Conservation (phyloP, 2,797 vertebrate species). For the Malurus splendens region DNA sequence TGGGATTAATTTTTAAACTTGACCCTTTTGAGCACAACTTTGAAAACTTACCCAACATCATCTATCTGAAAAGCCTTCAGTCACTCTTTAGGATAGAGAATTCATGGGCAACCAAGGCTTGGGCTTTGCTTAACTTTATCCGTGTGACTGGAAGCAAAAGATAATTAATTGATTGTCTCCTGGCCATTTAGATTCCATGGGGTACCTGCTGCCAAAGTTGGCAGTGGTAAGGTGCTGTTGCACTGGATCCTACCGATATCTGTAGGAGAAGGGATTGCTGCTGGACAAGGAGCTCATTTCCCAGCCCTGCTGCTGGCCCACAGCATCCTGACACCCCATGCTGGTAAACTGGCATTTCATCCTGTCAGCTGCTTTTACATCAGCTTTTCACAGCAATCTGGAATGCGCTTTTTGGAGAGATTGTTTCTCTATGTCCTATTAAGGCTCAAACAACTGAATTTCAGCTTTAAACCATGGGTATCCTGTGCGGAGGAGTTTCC, state of each 20-base stretch:
- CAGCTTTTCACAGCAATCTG: not conserved
- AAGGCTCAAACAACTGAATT: not conserved
- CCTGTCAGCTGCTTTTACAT: not conserved
- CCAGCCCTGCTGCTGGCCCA: not conserved
- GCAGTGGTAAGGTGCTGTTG: not conserved
- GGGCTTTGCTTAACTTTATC: not conserved
- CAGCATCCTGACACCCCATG: not conserved
- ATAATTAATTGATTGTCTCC: not conserved
- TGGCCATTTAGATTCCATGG: not conserved
- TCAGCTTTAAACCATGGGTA: not conserved
- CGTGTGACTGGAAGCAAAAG: not conserved
- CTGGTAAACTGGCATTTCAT: not conserved
- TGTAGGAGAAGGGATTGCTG: not conserved
- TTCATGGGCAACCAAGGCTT: not conserved
- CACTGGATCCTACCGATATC: not conserved
- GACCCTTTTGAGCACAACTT: not conserved
- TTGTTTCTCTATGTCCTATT: not conserved
- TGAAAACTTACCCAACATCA: constrained; percentile 13
- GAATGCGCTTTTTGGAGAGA: not conserved
- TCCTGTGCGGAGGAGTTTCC: not conserved
- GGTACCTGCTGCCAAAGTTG: not conserved
- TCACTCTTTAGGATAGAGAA: not conserved
- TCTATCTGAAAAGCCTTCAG: constrained; percentile 16
- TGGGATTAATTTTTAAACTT: not conserved
- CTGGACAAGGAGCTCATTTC: not conserved